A percentile compares a stretch with the other conserved stretches of the same genome.
Evolutionary conservation across 2,888 invertebrate genomes (phyloP).

Genomic region (Protonemura montana): DNA sequence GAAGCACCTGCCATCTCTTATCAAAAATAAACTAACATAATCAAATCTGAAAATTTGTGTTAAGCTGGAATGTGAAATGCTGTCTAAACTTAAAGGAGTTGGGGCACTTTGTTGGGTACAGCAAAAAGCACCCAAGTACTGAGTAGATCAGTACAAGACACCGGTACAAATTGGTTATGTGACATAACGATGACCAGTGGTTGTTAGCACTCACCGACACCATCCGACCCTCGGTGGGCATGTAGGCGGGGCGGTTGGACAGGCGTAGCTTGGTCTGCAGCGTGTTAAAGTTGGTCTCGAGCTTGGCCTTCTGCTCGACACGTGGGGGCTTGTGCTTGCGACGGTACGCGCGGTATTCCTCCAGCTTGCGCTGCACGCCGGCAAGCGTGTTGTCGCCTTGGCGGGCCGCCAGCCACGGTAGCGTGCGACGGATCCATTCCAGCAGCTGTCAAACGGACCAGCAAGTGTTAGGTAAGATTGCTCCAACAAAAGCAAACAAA

Average conservation of each 20-base stretch:
- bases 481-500: no score
- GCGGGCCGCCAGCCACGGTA: constrained; percentile 96
- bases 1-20: no score
- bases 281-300: constrained; percentile 99
- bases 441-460: constrained; percentile 79
- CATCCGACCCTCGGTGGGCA: constrained; percentile 99
- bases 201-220: constrained; percentile 76
- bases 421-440: constrained; percentile 98
- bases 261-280: constrained; percentile 97
- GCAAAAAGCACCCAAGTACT: no score
- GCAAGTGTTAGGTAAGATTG: no score
- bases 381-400: constrained; percentile 97
- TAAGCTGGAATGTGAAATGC: no score
- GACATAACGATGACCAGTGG: no score
- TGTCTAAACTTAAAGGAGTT: no score
- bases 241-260: constrained; percentile 98
- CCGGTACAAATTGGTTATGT: no score
- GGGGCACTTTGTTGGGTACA: no score
- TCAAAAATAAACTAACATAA: no score
- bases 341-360: constrained; percentile 98
- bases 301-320: constrained; percentile 97
- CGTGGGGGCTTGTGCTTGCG: constrained; percentile 99
- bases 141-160: no score
- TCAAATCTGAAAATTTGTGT: no score
- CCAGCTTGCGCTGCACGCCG: constrained; percentile 96